Evolutionary conservation across 2,888 invertebrate genomes (phyloP), one percentile per base, ranked within the genome.

Genomic region (Drosophila conformis): DNA sequence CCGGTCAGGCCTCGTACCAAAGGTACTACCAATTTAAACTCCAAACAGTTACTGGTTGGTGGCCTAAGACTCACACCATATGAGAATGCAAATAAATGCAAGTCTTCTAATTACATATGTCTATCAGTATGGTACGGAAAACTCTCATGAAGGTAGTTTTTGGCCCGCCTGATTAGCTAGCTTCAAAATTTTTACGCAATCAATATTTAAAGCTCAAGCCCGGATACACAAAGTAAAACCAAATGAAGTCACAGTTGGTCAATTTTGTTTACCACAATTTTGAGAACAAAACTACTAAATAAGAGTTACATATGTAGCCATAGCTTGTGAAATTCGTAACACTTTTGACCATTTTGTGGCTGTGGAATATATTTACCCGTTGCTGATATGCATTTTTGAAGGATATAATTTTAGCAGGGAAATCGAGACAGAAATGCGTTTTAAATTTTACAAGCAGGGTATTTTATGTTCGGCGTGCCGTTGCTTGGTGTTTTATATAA

Each of bases 371-470:
- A 4, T n/a, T n/a, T 40, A 40, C 1, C 4, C 4, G n/a, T n/a
- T 10, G 40, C 1, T 40, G 2, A n/a, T 10, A 1, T n/a, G 2
- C 0, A n/a, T 40, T n/a, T 10, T 40, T 40, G 10, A 40, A n/a
- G 13, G 13, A 21, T 21, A 15, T 2, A 7, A 13, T 46, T 21
- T 46, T 7, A 2, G 4, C 7, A 13, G 13, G 46, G 1, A 13
- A 42, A 13, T 21, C 6, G 7, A 21, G n/a, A 40, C n/a, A 2
- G 21, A 21, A 46, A 25, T 42, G 11, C 1, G 21, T 21, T 15
- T 36, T 36, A 36, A 8, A 38, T 38, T 8, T 25, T 7, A 21
- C 21, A 42, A 21, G 1, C 7, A 46, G 21, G 7, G 46, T 7
- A 46, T 46, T 46, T 46, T 15, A 21, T 4, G 7, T 46, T 21